phyloP scores from a whole-genome alignment of 2,113 vertebrate genomes.

The Colaptes auratus region DNA sequence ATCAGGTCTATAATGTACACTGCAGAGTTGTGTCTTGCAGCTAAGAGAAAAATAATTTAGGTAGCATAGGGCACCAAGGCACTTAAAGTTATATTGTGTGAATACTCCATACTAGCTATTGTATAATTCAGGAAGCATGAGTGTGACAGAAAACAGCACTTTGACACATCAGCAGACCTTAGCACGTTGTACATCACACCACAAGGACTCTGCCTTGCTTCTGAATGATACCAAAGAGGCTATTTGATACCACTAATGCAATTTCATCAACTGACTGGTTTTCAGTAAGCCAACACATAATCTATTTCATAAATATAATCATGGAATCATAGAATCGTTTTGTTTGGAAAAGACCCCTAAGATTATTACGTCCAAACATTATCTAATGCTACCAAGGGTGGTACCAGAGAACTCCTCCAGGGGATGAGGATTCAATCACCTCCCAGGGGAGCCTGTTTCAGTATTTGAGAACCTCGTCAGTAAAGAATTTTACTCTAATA shows the following conservation, averaged over 20 bases:
- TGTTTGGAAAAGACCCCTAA: no score
- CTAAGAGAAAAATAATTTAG: neutral
- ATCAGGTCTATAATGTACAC: neutral
- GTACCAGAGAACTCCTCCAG: no score
- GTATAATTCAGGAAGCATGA: neutral
- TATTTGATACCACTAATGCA: neutral
- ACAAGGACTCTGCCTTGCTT: neutral
- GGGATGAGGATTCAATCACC: no score
- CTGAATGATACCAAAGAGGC: neutral
- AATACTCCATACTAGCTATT: neutral
- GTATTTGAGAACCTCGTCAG: no score
- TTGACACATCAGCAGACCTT: neutral
- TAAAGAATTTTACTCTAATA: no score
- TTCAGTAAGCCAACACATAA: neutral
- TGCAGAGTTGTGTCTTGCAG: neutral
- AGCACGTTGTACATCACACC: neutral
- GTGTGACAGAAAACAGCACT: neutral
- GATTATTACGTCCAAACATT: no score
- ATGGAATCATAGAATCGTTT: no score
- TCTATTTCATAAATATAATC: neutral
- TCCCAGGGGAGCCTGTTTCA: no score
- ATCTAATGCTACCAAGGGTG: no score
- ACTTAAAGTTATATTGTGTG: accelerated
- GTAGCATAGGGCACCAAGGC: neutral
- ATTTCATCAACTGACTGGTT: neutral